Evolutionary conservation across 2,888 invertebrate species (phyloP), one percentile per base, ranked within the genome.

Genomic region (Pegoplata infirma): DNA sequence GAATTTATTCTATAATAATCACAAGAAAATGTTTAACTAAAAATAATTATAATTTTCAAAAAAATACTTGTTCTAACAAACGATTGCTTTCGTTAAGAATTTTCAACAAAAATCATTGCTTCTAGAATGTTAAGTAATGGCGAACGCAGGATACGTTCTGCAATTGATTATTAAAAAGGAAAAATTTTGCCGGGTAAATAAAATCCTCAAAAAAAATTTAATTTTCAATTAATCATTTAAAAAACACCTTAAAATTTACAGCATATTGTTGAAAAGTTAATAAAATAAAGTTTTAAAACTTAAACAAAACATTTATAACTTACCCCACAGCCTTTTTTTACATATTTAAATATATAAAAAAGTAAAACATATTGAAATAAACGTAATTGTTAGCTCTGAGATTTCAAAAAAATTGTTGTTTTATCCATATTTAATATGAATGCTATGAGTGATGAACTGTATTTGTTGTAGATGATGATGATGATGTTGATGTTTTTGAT

Each of bases 261-360:
- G 47, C 55, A 53, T 23, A 47, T 40, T 32, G 3, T 47, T 23
- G 47, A 4, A 12, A 36, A 36, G 28, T 25, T 12, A 47, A 14
- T 51, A 32, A 5, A 16, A 28, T 16, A 49, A 46, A 32, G n/a
- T 25, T 21, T 1, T 66, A 66, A 59, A 53, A 51, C 49, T 64
- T 66, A 58, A 64, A 46, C 56, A 23, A 49, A 17, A 49, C 44
- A 36, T 71, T 71, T 56, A 75, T 71, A 71, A 79, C 79, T 79
- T 75, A 79, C 79, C n/a, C 79, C 78, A 79, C 79, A 79, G 79
- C 79, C 79, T 72, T 75, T 75, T n/a, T n/a, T 71, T 75, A 79
- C 66, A 75, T 61, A 68, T 64, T 76, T 56, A 47, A 63, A 64
- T 36, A 63, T 49, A 17, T 49, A 19, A 49, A 49, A 17, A 21